These are phyloP conservation scores for Piaya cayana DNA, from an alignment of 2,113 vertebrate genomes.

Conservation along the genomic window DNA sequence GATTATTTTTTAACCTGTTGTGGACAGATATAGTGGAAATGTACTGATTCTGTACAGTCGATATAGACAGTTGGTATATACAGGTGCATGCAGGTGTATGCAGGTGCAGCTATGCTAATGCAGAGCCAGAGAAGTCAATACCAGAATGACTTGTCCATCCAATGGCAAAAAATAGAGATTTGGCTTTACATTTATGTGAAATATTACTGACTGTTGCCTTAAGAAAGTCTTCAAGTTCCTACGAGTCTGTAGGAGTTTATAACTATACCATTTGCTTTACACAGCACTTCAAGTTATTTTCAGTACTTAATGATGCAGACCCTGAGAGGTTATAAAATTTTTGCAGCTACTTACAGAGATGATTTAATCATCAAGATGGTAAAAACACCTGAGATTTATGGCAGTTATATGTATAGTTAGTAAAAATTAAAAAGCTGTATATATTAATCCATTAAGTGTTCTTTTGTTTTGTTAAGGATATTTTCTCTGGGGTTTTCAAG, in stretches of 20 bases:
- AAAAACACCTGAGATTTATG: conserved; percentile 35
- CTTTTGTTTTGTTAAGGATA: background rate
- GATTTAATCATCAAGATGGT: conserved; percentile 20
- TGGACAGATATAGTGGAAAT: background rate
- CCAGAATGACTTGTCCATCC: background rate
- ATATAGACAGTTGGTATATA: background rate
- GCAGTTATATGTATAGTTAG: background rate
- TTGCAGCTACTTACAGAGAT: conserved; percentile 52
- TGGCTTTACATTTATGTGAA: background rate
- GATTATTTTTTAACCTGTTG: conserved; percentile 9
- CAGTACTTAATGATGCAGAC: conserved; percentile 56
- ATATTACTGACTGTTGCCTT: background rate
- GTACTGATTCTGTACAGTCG: background rate
- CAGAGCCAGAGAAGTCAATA: background rate
- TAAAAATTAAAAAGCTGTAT: conserved; percentile 28
- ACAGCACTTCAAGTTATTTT: conserved; percentile 41
- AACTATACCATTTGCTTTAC: conserved; percentile 35
- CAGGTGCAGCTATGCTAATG: background rate
- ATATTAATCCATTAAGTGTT: background rate
- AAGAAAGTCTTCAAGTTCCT: background rate
- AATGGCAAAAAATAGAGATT: background rate
- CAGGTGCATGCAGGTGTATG: background rate
- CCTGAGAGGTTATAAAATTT: conserved; percentile 45
- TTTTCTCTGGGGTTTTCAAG: background rate
- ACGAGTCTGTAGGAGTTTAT: conserved; percentile 23